phyloP scores from a whole-genome alignment of 2,113 vertebrate genomes.

The Fulica atra region DNA sequence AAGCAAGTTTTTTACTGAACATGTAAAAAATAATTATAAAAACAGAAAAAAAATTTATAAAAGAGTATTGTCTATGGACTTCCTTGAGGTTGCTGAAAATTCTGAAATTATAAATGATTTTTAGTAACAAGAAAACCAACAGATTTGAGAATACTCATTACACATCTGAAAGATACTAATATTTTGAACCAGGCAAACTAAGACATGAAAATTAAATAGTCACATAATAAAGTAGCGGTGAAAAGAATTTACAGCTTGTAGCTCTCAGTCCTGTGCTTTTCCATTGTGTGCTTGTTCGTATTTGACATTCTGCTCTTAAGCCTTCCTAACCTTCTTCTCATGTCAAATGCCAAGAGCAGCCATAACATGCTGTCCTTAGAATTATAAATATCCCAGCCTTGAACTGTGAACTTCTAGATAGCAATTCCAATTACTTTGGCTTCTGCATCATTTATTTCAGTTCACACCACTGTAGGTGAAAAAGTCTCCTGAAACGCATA shows the following conservation, averaged over 20 bases:
- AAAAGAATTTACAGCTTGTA: background rate
- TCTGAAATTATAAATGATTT: background rate
- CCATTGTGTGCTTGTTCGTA: background rate
- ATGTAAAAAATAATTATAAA: too few species aligned
- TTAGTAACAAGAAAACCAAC: background rate
- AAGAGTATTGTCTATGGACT: background rate
- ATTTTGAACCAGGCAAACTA: background rate
- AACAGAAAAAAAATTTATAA: background rate
- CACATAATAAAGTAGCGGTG: background rate
- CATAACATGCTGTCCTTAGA: background rate
- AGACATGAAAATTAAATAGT: background rate
- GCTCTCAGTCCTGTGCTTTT: background rate
- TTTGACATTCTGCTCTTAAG: background rate
- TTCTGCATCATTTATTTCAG: background rate
- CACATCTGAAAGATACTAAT: background rate
- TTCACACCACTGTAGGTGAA: background rate
- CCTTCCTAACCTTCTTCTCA: background rate
- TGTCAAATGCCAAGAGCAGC: background rate
- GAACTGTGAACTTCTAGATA: background rate
- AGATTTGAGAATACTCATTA: background rate
- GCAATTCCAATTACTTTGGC: background rate
- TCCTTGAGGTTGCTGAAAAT: background rate
- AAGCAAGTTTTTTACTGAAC: background rate
- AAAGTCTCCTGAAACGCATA: background rate
- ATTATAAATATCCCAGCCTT: background rate